Evolutionary conservation across 92 coral and sea anemone genomes (phyloP).

Genomic region (Palythoa caribaeorum): DNA sequence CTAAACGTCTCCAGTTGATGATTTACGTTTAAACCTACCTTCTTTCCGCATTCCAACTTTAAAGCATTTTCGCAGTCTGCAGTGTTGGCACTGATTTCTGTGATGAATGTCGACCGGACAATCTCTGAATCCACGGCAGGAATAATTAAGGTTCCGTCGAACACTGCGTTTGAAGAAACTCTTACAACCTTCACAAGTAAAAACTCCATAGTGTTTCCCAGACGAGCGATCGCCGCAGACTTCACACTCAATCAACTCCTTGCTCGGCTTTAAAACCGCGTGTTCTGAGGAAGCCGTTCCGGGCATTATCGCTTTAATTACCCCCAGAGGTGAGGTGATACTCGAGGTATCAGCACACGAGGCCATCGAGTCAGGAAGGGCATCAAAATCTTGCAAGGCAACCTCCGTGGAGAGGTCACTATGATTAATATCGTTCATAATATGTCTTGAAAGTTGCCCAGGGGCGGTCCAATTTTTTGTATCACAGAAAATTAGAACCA

Average conservation of each 20-base stretch:
- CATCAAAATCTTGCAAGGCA: conserved; percentile 30
- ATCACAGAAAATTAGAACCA: background rate
- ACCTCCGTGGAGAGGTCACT: conserved; percentile 48
- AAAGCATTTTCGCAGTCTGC: conserved; percentile 92
- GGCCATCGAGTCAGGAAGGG: conserved; percentile 46
- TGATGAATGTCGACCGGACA: conserved; percentile 97
- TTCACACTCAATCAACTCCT: conserved; percentile 83
- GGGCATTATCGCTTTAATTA: conserved; percentile 27
- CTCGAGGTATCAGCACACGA: conserved; percentile 35
- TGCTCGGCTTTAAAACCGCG: conserved; percentile 42
- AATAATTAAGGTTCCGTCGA: conserved; percentile 86
- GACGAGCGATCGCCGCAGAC: conserved; percentile 97
- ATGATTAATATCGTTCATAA: conserved; percentile 16
- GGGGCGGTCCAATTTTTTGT: background rate
- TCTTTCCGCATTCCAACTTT: conserved; percentile 98
- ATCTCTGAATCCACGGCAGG: conserved; percentile 90
- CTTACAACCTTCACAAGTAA: conserved; percentile 98
- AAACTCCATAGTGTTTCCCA: conserved; percentile 98
- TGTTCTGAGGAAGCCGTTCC: conserved; percentile 17
- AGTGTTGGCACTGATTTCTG: conserved; percentile 97
- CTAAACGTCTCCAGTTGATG: too few species aligned
- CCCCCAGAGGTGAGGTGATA: conserved; percentile 42
- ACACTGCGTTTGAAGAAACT: conserved; percentile 97
- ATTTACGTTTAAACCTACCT: conserved; percentile 64
- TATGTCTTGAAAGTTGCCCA: conserved; percentile 7